Conservation (phyloP, 2,113 vertebrate species). For the Anolis carolinensis region DNA sequence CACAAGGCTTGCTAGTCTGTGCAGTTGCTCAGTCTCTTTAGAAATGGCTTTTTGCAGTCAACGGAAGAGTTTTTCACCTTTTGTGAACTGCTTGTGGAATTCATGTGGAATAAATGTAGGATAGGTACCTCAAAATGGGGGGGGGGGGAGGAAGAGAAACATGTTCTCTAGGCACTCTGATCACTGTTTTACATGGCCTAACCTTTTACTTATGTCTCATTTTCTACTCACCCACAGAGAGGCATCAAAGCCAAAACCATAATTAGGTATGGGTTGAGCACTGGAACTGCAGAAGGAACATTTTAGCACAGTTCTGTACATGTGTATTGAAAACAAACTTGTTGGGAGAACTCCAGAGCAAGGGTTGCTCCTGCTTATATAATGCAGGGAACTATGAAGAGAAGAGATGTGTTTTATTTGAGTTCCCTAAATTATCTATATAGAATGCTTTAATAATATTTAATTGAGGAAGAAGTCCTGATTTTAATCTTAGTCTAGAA, state of each 20-base stretch:
- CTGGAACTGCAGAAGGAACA: conserved; percentile 2
- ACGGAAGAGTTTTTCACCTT: neutral
- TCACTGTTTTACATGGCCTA: neutral
- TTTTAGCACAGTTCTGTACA: neutral
- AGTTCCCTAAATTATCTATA: neutral
- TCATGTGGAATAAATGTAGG: neutral
- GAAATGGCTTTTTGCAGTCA: neutral
- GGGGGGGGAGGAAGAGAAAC: too few species aligned
- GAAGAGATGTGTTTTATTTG: neutral
- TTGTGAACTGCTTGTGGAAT: neutral
- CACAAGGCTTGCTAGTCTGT: neutral
- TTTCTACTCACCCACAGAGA: neutral
- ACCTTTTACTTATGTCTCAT: conserved; percentile 17
- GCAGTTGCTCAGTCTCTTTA: neutral
- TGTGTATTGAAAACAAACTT: neutral
- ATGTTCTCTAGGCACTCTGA: neutral
- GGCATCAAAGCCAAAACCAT: conserved; percentile 7
- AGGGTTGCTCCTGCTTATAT: neutral
- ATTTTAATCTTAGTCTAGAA: neutral
- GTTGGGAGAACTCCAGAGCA: neutral
- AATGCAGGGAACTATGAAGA: neutral
- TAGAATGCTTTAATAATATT: neutral
- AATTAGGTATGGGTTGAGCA: neutral
- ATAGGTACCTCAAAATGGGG: neutral
- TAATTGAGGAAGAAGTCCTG: neutral